Base-by-base conservation (phyloP, 2,888 invertebrate genomes). In the Ypsolopha sequella region DNA sequence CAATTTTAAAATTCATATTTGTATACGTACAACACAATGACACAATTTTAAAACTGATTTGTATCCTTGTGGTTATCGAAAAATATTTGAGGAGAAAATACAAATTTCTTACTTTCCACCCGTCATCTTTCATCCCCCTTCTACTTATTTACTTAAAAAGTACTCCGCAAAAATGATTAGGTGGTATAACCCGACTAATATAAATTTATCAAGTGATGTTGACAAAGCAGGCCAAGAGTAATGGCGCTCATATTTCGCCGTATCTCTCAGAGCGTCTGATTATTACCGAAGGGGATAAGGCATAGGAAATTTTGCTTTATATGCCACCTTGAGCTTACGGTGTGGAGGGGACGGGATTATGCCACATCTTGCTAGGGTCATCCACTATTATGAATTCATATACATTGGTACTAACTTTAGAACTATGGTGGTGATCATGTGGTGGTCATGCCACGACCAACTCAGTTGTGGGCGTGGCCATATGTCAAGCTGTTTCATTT, bases 171-270 rank as follows among this genome's bases (percentile, higher is more conserved):
- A 69, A 68, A 68, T 68, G 66, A 68, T 68, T 63, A 66, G 61
- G 24, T 45, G n/a, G 56, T 68, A 68, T 73, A 73, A 73, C 70
- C 69, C 67, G 58, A 64, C 66, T 69, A 71, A 76, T 70, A 69
- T 73, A 71, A 80, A 80, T 78, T 68, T 71, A 77, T 72, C 73
- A 76, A 66, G 62, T 61, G 65, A 74, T 73, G 76, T 76, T 76
- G 79, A 80, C 79, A 80, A 77, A 80, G 73, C 70, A 61, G 58
- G 54, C 53, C 53, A 55, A 78, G 76, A 79, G 69, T 79, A 76
- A 82, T 80, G 77, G 62, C 73, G 66, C 66, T 68, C 74, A 84
- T 81, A 82, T 81, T 80, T 81, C 65, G 68, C 61, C 75, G 73
- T 79, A 82, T 82, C 79, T 81, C 61, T 58, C 62, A 58, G 65